These are phyloP conservation scores for Phytoseiulus persimilis DNA, from an alignment of 2,888 invertebrate species.

Conservation along the genomic window DNA sequence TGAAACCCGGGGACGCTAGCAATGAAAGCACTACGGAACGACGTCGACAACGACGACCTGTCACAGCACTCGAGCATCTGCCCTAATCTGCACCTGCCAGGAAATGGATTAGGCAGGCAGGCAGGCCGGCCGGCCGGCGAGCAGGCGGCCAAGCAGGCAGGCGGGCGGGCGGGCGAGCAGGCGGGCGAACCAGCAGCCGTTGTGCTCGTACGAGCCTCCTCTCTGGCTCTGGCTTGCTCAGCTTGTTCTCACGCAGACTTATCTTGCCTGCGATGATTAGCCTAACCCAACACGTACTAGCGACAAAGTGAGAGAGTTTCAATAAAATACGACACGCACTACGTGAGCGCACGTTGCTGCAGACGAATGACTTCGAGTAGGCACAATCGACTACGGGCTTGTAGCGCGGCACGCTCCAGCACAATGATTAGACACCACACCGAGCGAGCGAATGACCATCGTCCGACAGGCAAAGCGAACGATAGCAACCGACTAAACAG, in stretches of 20 bases:
- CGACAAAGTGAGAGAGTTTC: background rate
- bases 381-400: slow-evolving; percentile 5
- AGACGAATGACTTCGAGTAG: background rate
- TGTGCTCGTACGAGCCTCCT: background rate
- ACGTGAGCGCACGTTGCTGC: background rate
- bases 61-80: background rate
- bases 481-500: background rate
- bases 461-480: background rate
- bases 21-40: background rate
- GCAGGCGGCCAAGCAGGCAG: background rate
- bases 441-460: background rate
- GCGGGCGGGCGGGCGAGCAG: background rate
- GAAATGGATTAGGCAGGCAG: background rate
- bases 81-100: background rate
- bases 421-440: background rate
- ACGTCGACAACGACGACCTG: background rate
- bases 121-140: background rate
- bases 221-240: background rate
- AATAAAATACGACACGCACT: background rate
- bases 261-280: background rate
- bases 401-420: background rate
- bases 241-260: background rate
- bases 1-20: background rate
- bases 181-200: background rate
- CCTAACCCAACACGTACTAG: background rate